Percentiles rank a stretch among this genome's conserved stretches.
phyloP scores from a whole-genome alignment of 2,797 vertebrate species.

The Rhinogobio ventralis region DNA sequence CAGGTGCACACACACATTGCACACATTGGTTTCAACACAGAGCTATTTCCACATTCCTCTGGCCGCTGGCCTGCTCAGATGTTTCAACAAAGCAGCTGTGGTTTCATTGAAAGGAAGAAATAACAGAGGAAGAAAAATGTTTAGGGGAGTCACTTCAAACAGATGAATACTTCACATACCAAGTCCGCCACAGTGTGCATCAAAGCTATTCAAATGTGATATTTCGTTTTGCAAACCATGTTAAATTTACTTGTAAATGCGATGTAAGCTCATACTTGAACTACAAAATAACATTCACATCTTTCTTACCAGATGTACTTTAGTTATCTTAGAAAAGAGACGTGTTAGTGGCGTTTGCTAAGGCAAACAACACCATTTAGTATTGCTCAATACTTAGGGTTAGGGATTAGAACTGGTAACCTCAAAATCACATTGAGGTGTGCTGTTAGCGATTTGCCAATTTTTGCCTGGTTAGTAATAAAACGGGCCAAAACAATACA shows the following conservation, averaged over 20 bases:
- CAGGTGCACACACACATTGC: slow-evolving; percentile 40
- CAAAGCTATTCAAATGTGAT: slow-evolving; percentile 25
- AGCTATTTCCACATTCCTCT: slow-evolving; percentile 54
- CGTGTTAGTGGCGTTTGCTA: background rate
- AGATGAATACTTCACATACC: slow-evolving; percentile 39
- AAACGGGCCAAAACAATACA: background rate
- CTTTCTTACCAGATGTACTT: background rate
- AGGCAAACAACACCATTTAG: background rate
- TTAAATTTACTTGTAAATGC: slow-evolving; percentile 15
- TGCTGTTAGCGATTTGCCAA: background rate
- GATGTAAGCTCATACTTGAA: slow-evolving; percentile 3
- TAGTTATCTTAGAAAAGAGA: background rate
- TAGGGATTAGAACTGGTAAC: background rate
- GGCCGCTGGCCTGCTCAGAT: slow-evolving; percentile 44
- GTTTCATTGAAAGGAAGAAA: slow-evolving; percentile 46
- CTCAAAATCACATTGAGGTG: background rate
- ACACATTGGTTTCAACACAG: slow-evolving; percentile 47
- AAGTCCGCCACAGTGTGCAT: slow-evolving; percentile 13
- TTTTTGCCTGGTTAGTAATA: background rate
- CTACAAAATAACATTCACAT: slow-evolving; percentile 1
- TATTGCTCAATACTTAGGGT: background rate
- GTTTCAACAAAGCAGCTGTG: slow-evolving; percentile 51
- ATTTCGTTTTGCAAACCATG: slow-evolving; percentile 1
- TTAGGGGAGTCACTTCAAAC: slow-evolving; percentile 31
- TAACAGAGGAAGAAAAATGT: slow-evolving; percentile 30